A percentile compares a stretch with the other conserved stretches of the same genome.
phyloP scores from a whole-genome alignment of 2,888 invertebrate species.

The Electrophaes corylata region DNA sequence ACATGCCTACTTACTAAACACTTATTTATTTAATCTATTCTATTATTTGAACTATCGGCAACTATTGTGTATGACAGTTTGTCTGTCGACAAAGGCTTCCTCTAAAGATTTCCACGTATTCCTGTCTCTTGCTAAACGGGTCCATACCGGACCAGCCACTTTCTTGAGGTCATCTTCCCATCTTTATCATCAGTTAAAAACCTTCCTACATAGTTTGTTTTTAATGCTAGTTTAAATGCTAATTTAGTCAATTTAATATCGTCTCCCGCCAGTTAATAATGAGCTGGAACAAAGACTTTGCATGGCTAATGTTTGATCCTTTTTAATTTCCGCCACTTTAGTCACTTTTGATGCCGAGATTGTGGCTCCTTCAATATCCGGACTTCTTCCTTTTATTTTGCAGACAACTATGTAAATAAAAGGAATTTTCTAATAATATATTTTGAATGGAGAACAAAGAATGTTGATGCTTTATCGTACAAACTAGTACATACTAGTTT shows the following conservation, averaged over 20 bases:
- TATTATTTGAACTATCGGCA: no score
- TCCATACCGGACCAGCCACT: no score
- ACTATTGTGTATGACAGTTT: no score
- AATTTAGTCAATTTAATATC: conserved; percentile 20
- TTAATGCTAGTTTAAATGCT: background rate
- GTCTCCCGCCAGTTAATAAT: conserved; percentile 41
- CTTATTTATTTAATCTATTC: no score
- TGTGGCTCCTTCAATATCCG: conserved; percentile 47
- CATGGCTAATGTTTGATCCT: conserved; percentile 43
- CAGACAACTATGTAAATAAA: conserved; percentile 41
- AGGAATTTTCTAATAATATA: conserved; percentile 10
- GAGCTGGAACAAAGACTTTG: conserved; percentile 45
- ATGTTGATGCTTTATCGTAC: conserved; percentile 4
- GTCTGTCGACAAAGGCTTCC: no score
- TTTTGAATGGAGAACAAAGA: conserved; percentile 10
- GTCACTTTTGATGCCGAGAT: conserved; percentile 44
- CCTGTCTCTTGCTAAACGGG: no score
- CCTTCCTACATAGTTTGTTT: no score
- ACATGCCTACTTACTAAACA: no score
- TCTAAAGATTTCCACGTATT: no score
- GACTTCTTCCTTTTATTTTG: conserved; percentile 31
- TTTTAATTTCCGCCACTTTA: conserved; percentile 54
- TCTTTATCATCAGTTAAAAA: no score
- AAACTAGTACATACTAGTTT: no score
- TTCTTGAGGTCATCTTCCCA: no score